Conservation (phyloP, 2,888 invertebrate species). For the Lasius fuliginosus region DNA sequence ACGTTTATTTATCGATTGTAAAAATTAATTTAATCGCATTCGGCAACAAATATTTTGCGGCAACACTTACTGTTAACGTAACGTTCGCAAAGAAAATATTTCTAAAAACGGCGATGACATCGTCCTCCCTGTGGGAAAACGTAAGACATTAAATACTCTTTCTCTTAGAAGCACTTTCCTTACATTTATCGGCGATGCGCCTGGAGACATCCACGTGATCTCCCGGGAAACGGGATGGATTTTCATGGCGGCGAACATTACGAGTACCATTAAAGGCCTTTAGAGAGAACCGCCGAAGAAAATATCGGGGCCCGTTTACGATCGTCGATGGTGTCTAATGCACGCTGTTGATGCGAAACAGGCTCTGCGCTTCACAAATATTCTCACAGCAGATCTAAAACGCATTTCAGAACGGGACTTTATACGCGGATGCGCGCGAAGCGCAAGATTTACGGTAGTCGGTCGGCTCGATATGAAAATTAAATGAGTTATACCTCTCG, state of each 20-base stretch:
- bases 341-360: conserved; percentile 34
- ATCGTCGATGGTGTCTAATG: conserved; percentile 39
- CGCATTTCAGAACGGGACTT: conserved; percentile 35
- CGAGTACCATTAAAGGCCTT: conserved; percentile 77
- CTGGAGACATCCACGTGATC: neutral
- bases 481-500: conserved; percentile 42
- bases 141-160: neutral
- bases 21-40: conserved; percentile 1
- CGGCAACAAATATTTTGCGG: neutral
- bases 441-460: conserved; percentile 50
- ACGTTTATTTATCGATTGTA: neutral
- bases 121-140: neutral
- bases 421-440: neutral
- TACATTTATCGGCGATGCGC: conserved; percentile 36
- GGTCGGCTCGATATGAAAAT: conserved; percentile 57
- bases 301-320: conserved; percentile 64
- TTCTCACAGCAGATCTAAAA: conserved; percentile 20
- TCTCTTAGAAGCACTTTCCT: conserved; percentile 26
- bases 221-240: conserved; percentile 38
- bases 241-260: conserved; percentile 73
- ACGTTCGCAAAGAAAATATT: neutral
- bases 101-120: neutral
- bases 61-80: neutral
- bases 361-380: conserved; percentile 16
- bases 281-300: conserved; percentile 68